Evolutionary conservation across 1,140 invertebrate species (phyloP).

Genomic region (Dendrolimus punctatus): DNA sequence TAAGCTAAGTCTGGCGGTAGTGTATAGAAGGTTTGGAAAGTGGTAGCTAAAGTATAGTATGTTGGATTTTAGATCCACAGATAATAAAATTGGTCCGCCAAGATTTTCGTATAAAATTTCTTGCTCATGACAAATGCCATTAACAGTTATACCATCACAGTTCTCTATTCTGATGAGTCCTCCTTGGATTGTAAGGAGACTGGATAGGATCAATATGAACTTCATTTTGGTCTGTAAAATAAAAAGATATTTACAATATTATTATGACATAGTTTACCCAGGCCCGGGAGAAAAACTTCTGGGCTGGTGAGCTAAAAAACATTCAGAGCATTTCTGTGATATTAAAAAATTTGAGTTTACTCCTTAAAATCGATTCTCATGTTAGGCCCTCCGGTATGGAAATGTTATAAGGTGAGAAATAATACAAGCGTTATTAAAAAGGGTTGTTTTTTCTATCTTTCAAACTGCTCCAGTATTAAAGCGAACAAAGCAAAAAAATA

Average conservation of each 20-base stretch:
- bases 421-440: too few species aligned
- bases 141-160: slow-evolving; percentile 30
- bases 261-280: too few species aligned
- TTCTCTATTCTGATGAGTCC: slow-evolving; percentile 27
- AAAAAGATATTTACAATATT: slow-evolving; percentile 2
- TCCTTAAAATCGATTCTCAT: too few species aligned
- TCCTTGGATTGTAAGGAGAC: slow-evolving; percentile 20
- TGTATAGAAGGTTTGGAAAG: slow-evolving; percentile 30
- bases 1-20: slow-evolving; percentile 35
- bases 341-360: too few species aligned
- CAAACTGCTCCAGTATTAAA: slow-evolving; percentile 40
- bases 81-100: slow-evolving; percentile 39
- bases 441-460: too few species aligned
- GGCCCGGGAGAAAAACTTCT: too few species aligned
- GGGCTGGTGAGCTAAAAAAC: slow-evolving; percentile 9
- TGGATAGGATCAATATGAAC: slow-evolving; percentile 19
- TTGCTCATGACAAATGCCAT: slow-evolving; percentile 25
- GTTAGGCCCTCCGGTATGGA: too few species aligned
- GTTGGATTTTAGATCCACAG: slow-evolving; percentile 36
- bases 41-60: slow-evolving; percentile 47
- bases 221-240: slow-evolving; percentile 29
- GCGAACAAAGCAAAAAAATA: slow-evolving; percentile 23
- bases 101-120: slow-evolving; percentile 33
- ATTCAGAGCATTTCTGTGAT: slow-evolving; percentile 16
- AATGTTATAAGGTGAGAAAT: too few species aligned